Evolutionary conservation across 2,797 vertebrate species (phyloP).

Genomic region (Schizothorax lantsangensis): DNA sequence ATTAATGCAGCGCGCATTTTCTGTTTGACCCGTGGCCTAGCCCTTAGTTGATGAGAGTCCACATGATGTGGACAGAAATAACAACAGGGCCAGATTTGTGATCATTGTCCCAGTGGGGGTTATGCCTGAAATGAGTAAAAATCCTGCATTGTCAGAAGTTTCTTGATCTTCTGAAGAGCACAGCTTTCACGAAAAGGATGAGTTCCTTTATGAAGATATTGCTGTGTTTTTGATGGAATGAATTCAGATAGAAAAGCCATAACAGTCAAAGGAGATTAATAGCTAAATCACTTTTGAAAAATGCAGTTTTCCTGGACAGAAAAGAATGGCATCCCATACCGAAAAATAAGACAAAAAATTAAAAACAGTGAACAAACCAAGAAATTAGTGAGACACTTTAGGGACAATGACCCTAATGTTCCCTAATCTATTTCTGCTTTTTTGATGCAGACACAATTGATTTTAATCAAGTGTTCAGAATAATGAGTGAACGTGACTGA

Average conservation of each 20-base stretch:
- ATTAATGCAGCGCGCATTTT: no score
- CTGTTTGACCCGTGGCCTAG: no score
- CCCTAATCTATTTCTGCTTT: not conserved
- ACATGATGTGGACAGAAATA: no score
- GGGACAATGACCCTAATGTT: not conserved
- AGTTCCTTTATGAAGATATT: not conserved
- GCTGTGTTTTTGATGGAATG: not conserved
- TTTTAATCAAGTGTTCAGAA: not conserved
- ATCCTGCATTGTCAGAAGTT: not conserved
- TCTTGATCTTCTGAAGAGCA: not conserved
- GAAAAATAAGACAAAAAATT: accelerated
- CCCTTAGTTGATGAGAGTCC: no score
- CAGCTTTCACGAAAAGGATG: not conserved
- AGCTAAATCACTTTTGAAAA: not conserved
- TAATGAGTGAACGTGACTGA: not conserved
- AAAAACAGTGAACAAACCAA: not conserved
- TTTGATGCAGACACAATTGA: not conserved
- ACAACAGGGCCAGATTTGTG: not conserved
- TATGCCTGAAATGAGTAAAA: not conserved
- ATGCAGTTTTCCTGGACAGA: not conserved
- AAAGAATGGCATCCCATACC: not conserved
- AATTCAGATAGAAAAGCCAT: not conserved
- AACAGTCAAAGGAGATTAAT: not conserved
- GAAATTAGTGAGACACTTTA: not conserved
- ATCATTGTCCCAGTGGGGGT: not conserved